Conservation (phyloP, 2,113 vertebrate genomes). For the Tragelaphus buxtoni region DNA sequence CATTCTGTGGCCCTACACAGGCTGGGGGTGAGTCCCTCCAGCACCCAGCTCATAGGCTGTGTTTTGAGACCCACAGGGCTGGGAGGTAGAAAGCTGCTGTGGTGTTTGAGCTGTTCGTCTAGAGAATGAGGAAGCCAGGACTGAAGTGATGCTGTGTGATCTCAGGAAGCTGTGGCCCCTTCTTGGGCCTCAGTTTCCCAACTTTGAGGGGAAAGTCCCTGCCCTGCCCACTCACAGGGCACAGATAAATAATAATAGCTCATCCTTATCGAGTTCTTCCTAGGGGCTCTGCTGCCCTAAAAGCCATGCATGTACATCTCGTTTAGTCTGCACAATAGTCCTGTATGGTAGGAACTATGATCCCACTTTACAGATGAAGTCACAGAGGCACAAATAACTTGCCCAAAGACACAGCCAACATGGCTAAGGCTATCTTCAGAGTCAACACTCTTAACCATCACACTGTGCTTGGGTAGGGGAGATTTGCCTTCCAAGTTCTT, state of each 20-base stretch:
- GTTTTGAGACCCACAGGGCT: background rate
- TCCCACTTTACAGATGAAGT: background rate
- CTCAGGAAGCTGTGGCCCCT: background rate
- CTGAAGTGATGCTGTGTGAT: background rate
- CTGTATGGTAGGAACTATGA: background rate
- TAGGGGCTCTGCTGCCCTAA: background rate
- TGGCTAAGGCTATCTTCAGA: background rate
- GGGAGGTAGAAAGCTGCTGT: background rate
- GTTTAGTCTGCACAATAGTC: background rate
- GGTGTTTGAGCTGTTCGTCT: background rate
- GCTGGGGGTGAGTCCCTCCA: fast-evolving
- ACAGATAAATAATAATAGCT: background rate
- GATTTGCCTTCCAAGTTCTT: background rate
- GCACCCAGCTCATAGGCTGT: no score
- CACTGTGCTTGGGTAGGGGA: fast-evolving
- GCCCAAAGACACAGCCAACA: background rate
- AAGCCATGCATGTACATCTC: background rate
- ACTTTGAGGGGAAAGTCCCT: no score
- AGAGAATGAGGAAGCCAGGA: background rate
- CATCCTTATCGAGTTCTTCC: background rate
- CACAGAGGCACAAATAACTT: background rate
- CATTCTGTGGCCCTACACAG: background rate
- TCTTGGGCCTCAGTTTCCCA: background rate
- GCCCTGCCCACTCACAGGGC: background rate
- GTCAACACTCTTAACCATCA: background rate